Conservation (phyloP, 1,140 invertebrate genomes). For the Mamestra configurata region DNA sequence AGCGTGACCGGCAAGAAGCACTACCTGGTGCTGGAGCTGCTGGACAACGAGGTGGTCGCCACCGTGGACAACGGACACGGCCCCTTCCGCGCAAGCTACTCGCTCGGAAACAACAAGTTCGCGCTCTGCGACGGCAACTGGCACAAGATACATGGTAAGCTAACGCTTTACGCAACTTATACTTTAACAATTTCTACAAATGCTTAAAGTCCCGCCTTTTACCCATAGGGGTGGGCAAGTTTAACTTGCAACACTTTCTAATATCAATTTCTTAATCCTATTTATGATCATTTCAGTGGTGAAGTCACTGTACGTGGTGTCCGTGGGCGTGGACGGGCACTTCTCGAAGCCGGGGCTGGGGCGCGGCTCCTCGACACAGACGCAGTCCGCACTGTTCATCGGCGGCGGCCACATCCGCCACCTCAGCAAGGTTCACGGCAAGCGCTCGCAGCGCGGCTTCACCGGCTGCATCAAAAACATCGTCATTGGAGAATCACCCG, state of each 20-base stretch:
- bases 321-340: constrained; percentile 93
- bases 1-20: constrained; percentile 94
- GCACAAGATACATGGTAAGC: constrained; percentile 95
- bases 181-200: constrained; percentile 6
- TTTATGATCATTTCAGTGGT: constrained; percentile 90
- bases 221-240: too few relatives aligned
- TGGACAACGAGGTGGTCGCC: constrained; percentile 94
- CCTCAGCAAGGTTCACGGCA: constrained; percentile 87
- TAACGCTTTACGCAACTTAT: background rate
- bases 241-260: too few relatives aligned
- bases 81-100: constrained; percentile 92
- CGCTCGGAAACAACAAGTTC: constrained; percentile 91
- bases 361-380: constrained; percentile 91
- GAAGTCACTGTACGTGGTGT: constrained; percentile 95
- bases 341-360: constrained; percentile 91
- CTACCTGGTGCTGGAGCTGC: constrained; percentile 95
- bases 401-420: constrained; percentile 94
- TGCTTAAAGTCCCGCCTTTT: too few relatives aligned
- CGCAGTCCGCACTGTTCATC: constrained; percentile 95
- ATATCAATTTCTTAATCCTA: too few relatives aligned
- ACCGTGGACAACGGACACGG: constrained; percentile 95
- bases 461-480: constrained; percentile 95
- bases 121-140: constrained; percentile 97
- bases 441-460: constrained; percentile 90
- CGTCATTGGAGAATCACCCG: constrained; percentile 89